These are phyloP conservation scores for Orgyia antiqua DNA, from an alignment of 2,888 invertebrate species.

Conservation along the genomic window DNA sequence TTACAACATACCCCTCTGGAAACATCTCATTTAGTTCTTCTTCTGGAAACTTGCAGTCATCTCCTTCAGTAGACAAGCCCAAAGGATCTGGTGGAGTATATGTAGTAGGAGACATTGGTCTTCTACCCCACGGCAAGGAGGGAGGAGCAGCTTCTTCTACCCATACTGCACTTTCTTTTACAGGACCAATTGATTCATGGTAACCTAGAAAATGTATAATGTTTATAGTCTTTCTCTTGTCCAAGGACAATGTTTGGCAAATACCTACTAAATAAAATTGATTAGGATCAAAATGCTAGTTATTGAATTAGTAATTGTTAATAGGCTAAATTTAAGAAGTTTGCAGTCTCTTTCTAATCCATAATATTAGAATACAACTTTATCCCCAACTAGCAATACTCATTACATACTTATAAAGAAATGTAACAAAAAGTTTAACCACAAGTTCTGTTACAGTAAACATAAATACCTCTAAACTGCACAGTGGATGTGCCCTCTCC, in stretches of 20 bases:
- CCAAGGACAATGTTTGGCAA: background rate
- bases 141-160: conserved; percentile 96
- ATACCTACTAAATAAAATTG: too few relatives aligned
- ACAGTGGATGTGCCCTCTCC: conserved; percentile 94
- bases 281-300: too few relatives aligned
- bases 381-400: too few relatives aligned
- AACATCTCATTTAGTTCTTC: conserved; percentile 92
- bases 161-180: conserved; percentile 99
- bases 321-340: too few relatives aligned
- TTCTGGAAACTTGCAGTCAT: conserved; percentile 93
- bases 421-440: too few relatives aligned
- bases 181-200: conserved; percentile 92
- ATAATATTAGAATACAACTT: too few relatives aligned
- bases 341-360: too few relatives aligned
- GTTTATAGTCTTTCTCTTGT: background rate
- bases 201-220: conserved; percentile 79
- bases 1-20: conserved; percentile 84
- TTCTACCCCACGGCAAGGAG: conserved; percentile 88
- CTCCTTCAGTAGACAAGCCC: conserved; percentile 94
- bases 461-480: conserved; percentile 83
- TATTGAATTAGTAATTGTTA: too few relatives aligned
- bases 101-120: conserved; percentile 90
- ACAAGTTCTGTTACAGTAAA: too few relatives aligned
- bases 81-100: conserved; percentile 95
- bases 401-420: too few relatives aligned